phyloP scores from a whole-genome alignment of 2,888 invertebrate species.

The Zeuzera pyrina region DNA sequence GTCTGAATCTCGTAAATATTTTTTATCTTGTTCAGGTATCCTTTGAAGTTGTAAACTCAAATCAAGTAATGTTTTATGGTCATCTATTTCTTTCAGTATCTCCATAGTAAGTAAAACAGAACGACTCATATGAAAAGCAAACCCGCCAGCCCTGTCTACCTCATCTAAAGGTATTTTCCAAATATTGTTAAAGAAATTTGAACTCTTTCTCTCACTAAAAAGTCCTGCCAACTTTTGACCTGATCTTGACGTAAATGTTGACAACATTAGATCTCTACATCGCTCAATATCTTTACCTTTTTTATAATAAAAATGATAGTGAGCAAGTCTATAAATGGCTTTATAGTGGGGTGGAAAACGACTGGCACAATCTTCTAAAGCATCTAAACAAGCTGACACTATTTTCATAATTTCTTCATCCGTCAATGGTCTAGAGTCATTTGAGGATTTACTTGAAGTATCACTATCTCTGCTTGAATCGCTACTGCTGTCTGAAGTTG shows the following conservation, averaged over 20 bases:
- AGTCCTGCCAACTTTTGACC: slow-evolving; percentile 83
- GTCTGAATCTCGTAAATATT: slow-evolving; percentile 88
- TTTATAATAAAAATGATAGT: slow-evolving; percentile 85
- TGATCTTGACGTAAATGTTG: slow-evolving; percentile 77
- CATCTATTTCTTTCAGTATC: slow-evolving; percentile 83
- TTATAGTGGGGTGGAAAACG: slow-evolving; percentile 95
- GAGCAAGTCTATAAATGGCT: slow-evolving; percentile 89
- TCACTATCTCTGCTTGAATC: slow-evolving; percentile 71
- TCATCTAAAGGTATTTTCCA: slow-evolving; percentile 94
- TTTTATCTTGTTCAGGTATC: slow-evolving; percentile 90
- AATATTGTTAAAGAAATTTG: slow-evolving; percentile 93
- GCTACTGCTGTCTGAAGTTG: slow-evolving; percentile 65
- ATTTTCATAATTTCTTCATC: slow-evolving; percentile 74
- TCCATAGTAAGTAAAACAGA: slow-evolving; percentile 87
- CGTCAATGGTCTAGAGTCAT: slow-evolving; percentile 46
- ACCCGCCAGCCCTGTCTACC: slow-evolving; percentile 93
- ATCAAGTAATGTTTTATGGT: slow-evolving; percentile 85
- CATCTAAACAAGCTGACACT: slow-evolving; percentile 79
- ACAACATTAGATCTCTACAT: slow-evolving; percentile 80
- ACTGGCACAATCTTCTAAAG: slow-evolving; percentile 87
- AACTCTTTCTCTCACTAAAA: slow-evolving; percentile 87
- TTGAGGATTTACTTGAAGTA: slow-evolving; percentile 50
- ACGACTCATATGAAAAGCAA: slow-evolving; percentile 92
- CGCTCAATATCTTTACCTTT: slow-evolving; percentile 78
- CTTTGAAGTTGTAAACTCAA: slow-evolving; percentile 84